Evolutionary conservation across 2,797 vertebrate genomes (phyloP).

Genomic region (Pseudocheirus occidentalis): DNA sequence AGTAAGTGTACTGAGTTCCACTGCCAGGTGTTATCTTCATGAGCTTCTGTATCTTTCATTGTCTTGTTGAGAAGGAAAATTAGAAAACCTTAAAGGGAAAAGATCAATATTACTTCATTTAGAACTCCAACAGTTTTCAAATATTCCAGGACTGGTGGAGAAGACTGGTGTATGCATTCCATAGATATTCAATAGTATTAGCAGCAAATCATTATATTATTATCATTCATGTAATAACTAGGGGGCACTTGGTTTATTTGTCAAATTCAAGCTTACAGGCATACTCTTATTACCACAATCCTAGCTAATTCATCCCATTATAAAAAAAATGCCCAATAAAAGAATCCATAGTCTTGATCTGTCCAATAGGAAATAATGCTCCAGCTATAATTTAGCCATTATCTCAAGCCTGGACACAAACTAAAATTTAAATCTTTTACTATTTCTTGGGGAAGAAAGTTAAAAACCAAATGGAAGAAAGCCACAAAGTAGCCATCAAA

Average conservation of each 20-base stretch:
- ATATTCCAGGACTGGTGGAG: not conserved
- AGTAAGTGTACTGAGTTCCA: constrained; percentile 39
- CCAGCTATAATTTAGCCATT: not conserved
- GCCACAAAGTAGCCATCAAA: not conserved
- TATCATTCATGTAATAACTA: not conserved
- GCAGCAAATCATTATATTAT: not conserved
- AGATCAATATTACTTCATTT: constrained; percentile 23
- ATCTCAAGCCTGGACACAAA: not conserved
- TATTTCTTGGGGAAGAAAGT: not conserved
- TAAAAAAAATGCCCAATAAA: not conserved
- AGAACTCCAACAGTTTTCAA: constrained; percentile 43
- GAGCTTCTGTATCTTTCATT: constrained; percentile 6
- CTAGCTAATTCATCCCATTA: not conserved
- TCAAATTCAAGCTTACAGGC: not conserved
- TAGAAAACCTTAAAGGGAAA: not conserved
- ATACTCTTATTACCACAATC: not conserved
- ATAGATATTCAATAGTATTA: constrained; percentile 14
- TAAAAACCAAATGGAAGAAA: not conserved
- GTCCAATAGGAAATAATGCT: not conserved
- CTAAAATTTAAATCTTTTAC: not conserved
- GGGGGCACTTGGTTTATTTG: not conserved
- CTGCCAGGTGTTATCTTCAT: too few species aligned
- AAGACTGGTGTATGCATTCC: not conserved
- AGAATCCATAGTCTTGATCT: not conserved
- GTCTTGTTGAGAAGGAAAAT: constrained; percentile 47